A percentile compares a stretch with the other conserved stretches of the same genome.
Evolutionary conservation across 1,140 invertebrate species (phyloP).

Genomic region (Musca domestica): DNA sequence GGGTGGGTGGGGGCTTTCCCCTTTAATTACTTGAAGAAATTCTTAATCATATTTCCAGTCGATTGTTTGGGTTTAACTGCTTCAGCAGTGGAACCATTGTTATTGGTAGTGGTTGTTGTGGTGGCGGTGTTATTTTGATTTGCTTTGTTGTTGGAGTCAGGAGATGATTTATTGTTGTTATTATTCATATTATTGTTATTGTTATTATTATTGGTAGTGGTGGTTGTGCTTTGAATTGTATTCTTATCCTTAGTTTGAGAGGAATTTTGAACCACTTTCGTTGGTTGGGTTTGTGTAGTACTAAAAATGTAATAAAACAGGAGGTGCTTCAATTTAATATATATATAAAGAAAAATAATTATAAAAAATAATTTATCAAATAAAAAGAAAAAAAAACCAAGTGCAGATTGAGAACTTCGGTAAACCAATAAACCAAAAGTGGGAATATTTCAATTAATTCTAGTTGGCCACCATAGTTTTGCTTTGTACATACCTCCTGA

Average conservation of each 20-base stretch:
- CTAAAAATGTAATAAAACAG: neutral
- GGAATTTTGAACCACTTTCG: slow-evolving; percentile 47
- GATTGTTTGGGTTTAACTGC: slow-evolving; percentile 64
- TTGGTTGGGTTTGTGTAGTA: slow-evolving; percentile 3
- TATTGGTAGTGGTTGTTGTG: slow-evolving; percentile 8
- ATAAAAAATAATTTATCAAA: no score
- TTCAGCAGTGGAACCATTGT: slow-evolving; percentile 20
- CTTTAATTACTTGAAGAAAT: slow-evolving; percentile 84
- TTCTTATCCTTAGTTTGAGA: slow-evolving; percentile 26
- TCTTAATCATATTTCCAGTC: slow-evolving; percentile 88
- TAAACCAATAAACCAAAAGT: no score
- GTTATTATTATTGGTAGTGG: slow-evolving; percentile 26
- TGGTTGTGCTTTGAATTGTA: slow-evolving; percentile 48
- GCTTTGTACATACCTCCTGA: neutral
- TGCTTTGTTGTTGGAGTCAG: no score
- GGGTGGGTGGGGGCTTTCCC: neutral
- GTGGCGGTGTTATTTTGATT: neutral
- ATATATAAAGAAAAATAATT: no score
- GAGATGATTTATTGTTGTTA: neutral
- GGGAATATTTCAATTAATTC: no score
- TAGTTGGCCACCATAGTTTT: no score
- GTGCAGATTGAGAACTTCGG: no score
- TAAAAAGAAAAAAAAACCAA: no score
- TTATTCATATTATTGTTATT: no score
- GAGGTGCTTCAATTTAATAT: no score